Conservation (phyloP, 1,140 invertebrate genomes). For the Aphelinus atriplicis region DNA sequence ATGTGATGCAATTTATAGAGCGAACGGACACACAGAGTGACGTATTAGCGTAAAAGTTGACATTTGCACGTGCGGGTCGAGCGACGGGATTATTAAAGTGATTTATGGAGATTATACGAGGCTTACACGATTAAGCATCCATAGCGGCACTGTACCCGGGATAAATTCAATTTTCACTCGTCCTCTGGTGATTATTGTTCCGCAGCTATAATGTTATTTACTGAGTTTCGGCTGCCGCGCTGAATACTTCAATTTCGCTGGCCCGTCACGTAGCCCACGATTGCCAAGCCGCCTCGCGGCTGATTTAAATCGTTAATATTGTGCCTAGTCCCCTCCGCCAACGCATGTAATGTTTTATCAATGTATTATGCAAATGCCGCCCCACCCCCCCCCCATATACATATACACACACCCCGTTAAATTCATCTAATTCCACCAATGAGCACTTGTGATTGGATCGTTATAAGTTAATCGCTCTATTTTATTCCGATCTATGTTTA, state of each 20-base stretch:
- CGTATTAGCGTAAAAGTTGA: constrained; percentile 1
- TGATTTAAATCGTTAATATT: too few relatives aligned
- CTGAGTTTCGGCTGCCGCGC: background rate
- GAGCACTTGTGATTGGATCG: too few relatives aligned
- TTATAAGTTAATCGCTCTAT: too few relatives aligned
- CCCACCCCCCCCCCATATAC: too few relatives aligned
- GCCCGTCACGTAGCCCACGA: background rate
- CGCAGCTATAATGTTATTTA: constrained; percentile 7
- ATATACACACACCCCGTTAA: too few relatives aligned
- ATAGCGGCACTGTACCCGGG: background rate
- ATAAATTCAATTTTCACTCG: constrained; percentile 7
- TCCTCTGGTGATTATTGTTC: constrained; percentile 1
- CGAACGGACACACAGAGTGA: constrained; percentile 4
- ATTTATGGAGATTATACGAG: constrained; percentile 13
- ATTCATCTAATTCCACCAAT: too few relatives aligned
- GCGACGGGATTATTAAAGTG: constrained; percentile 13
- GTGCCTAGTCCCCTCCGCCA: too few relatives aligned
- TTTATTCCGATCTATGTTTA: too few relatives aligned
- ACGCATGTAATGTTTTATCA: too few relatives aligned
- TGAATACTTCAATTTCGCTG: constrained; percentile 8
- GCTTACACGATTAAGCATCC: background rate
- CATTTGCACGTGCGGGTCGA: too few relatives aligned
- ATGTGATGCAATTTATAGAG: background rate
- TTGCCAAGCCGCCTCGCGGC: too few relatives aligned
- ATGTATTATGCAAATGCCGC: too few relatives aligned